Conservation (phyloP, 2,797 vertebrate species). For the Paguma larvata region DNA sequence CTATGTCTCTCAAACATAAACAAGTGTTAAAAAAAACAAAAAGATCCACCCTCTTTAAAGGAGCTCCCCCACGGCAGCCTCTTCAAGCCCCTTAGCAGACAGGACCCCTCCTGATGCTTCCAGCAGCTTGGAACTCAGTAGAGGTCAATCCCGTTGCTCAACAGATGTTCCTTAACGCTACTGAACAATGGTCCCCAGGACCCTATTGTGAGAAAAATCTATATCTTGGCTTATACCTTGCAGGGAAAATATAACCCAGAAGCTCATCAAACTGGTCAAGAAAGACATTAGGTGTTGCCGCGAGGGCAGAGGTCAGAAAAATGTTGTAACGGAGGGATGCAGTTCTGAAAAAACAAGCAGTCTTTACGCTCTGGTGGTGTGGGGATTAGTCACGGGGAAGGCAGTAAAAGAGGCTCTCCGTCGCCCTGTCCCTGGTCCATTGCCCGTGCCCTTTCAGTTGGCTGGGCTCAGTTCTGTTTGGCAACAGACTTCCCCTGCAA, state of each 20-base stretch:
- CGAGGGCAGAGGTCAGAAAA: neutral
- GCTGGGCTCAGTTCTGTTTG: neutral
- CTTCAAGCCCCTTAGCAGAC: neutral
- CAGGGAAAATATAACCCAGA: neutral
- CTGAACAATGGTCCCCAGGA: neutral
- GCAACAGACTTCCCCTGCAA: neutral
- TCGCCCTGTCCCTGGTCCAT: rapidly evolving
- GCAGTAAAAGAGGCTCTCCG: neutral
- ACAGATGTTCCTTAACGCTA: neutral
- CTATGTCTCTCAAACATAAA: no score
- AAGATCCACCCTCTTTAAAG: neutral
- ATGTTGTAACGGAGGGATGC: neutral
- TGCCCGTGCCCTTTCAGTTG: neutral
- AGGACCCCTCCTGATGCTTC: neutral
- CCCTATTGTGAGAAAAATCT: neutral
- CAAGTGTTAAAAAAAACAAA: no score
- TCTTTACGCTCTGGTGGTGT: neutral
- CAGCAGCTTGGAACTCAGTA: neutral
- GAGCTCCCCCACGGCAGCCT: neutral
- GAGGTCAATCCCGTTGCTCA: neutral
- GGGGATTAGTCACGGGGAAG: no score
- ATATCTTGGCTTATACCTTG: neutral
- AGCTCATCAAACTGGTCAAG: slow-evolving; percentile 14
- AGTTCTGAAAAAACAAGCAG: neutral
- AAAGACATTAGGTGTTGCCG: neutral